Evolutionary conservation across 2,113 vertebrate species (phyloP).

Genomic region (Oreochromis aureus): DNA sequence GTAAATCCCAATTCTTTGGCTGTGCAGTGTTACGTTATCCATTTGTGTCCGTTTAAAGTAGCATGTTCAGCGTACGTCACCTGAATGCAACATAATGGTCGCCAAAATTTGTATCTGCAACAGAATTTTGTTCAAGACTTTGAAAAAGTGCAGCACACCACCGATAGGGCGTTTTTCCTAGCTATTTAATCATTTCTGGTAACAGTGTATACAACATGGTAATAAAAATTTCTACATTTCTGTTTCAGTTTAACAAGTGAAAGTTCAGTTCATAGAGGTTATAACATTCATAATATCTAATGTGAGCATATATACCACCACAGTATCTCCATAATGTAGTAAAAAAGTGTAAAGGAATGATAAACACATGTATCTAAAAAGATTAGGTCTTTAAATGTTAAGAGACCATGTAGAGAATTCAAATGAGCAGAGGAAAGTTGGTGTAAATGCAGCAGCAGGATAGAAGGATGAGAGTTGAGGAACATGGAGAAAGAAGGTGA

Average conservation of each 20-base stretch:
- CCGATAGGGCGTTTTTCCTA: background rate
- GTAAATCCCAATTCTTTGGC: too few species aligned
- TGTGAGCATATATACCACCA: background rate
- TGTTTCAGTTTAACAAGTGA: background rate
- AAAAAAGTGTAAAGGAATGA: background rate
- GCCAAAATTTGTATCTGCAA: background rate
- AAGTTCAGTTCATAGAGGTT: background rate
- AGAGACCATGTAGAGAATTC: background rate
- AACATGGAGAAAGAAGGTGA: background rate
- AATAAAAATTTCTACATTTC: background rate
- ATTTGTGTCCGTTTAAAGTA: background rate
- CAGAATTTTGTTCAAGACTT: background rate
- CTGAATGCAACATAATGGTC: background rate
- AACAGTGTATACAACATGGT: background rate
- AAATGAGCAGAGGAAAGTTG: background rate
- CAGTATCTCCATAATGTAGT: background rate
- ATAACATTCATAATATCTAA: background rate
- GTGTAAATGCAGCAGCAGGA: background rate
- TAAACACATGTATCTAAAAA: background rate
- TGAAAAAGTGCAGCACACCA: background rate
- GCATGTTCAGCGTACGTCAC: background rate
- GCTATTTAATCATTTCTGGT: background rate
- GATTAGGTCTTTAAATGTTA: background rate
- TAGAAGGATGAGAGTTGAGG: conserved; percentile 7
- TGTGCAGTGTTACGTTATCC: background rate